Evolutionary conservation across 2,797 vertebrate genomes (phyloP).

Genomic region (Coccyzus lansbergi): DNA sequence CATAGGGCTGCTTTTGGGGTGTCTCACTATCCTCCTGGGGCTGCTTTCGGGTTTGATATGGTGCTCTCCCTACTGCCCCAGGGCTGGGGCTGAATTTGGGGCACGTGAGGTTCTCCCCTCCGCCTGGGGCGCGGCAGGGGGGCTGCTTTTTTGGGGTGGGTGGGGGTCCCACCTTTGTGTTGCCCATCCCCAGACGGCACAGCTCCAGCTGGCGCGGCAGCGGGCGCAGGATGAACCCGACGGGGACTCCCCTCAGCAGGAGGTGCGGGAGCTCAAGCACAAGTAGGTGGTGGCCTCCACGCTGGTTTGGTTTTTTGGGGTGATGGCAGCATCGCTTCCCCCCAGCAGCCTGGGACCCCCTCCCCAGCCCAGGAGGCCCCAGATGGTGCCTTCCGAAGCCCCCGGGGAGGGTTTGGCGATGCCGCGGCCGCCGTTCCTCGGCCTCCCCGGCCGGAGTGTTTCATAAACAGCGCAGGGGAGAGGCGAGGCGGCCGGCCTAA

Average conservation of each 20-base stretch:
- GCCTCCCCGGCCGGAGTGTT: slow-evolving; percentile 69
- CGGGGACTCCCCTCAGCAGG: slow-evolving; percentile 80
- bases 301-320: no score
- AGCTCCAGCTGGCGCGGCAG: slow-evolving; percentile 90
- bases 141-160: no score
- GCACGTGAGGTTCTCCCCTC: no score
- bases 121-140: no score
- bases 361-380: background rate
- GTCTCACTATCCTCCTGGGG: no score
- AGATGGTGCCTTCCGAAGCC: slow-evolving; percentile 15
- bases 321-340: no score
- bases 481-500: slow-evolving; percentile 68
- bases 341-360: no score
- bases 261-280: slow-evolving; percentile 85
- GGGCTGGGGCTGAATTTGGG: no score
- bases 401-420: background rate
- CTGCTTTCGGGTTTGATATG: no score
- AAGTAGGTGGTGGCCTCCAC: slow-evolving; percentile 83
- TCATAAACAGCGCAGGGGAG: slow-evolving; percentile 74
- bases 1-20: no score
- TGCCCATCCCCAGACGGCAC: slow-evolving; percentile 84
- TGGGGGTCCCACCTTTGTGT: fast-evolving
- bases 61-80: no score
- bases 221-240: slow-evolving; percentile 86
- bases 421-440: slow-evolving; percentile 28